Evolutionary conservation across 37 sponge, comb jelly and placozoan species (phyloP), one percentile per base, ranked within the genome.

Genomic region (Mnemiopsis leidyi): DNA sequence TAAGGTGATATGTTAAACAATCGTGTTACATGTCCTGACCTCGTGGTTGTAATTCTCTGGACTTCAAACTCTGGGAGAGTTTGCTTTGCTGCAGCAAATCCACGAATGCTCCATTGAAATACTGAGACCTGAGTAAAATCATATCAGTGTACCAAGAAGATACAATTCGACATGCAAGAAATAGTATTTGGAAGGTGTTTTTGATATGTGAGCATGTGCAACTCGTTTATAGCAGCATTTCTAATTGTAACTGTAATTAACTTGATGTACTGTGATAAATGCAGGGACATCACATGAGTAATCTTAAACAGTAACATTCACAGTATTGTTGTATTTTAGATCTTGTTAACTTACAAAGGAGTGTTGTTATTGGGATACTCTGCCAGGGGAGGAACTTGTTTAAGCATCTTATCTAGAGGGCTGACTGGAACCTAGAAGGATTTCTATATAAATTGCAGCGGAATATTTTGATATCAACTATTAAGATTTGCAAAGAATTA

Each of bases 61-160:
- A 32, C 35, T 77, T 77, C 16, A 77, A 36, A 16, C 18, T 31
- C 3, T 31, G 79, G 20, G 18, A 16, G 35, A 77, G 20, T 34
- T 77, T 77, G 79, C 32, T 77, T 0, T 85, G 40, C 16, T 85
- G 90, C 26, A 85, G 3, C 48, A 85, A n/a, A 20, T 85, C 90
- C 5, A 33, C 40, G 25, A 85, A 85, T 40, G 90, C 25, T n/a
- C 90, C 90, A 85, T 38, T 39, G 9, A 85, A 39, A 25, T 85
- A 85, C 3, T 85, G 90, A 23, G 90, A 85, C 61, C 90, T 85
- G 90, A n/a, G n/a, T n/a, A n/a, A n/a, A n/a, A n/a, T n/a, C n/a
- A n/a, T n/a, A n/a, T n/a, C n/a, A n/a, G n/a, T n/a, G n/a, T n/a
- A n/a, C n/a, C n/a, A n/a, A n/a, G n/a, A n/a, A n/a, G n/a, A n/a